Evolutionary conservation across 1,140 invertebrate species (phyloP).

Genomic region (Hesperophylax magnus): DNA sequence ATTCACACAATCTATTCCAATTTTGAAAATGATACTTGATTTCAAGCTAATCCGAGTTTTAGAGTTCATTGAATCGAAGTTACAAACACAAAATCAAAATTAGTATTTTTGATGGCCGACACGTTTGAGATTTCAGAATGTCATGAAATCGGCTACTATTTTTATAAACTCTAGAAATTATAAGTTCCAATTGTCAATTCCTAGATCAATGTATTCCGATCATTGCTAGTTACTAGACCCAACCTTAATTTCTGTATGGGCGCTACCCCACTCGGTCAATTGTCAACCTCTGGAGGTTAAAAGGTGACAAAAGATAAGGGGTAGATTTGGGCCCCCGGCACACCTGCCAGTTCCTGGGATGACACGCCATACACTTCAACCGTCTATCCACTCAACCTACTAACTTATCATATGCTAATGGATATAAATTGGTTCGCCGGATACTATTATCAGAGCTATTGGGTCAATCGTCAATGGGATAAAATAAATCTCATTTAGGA

Average conservation of each 20-base stretch:
- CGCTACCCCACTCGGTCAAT: conserved; percentile 5
- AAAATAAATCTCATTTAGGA: conserved; percentile 13
- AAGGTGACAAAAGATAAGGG: conserved; percentile 50
- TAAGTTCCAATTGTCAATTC: no score
- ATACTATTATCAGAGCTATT: conserved; percentile 18
- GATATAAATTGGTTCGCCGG: conserved; percentile 45
- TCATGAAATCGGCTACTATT: no score
- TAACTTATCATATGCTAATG: conserved; percentile 44
- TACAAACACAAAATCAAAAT: no score
- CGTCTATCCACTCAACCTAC: background rate
- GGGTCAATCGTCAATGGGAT: background rate
- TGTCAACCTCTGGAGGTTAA: conserved; percentile 37
- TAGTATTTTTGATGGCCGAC: no score
- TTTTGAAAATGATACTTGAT: no score
- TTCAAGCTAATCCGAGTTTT: no score
- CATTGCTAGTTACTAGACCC: no score
- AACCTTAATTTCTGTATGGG: background rate
- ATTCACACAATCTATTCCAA: no score
- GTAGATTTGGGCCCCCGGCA: conserved; percentile 11
- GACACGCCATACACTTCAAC: conserved; percentile 19
- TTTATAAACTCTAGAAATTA: no score
- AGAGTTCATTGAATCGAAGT: no score
- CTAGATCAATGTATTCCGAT: no score
- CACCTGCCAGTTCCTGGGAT: conserved; percentile 30
- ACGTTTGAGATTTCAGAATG: no score